These are phyloP conservation scores for Pteromalus puparum DNA, from an alignment of 1,140 invertebrate species.

Conservation along the genomic window DNA sequence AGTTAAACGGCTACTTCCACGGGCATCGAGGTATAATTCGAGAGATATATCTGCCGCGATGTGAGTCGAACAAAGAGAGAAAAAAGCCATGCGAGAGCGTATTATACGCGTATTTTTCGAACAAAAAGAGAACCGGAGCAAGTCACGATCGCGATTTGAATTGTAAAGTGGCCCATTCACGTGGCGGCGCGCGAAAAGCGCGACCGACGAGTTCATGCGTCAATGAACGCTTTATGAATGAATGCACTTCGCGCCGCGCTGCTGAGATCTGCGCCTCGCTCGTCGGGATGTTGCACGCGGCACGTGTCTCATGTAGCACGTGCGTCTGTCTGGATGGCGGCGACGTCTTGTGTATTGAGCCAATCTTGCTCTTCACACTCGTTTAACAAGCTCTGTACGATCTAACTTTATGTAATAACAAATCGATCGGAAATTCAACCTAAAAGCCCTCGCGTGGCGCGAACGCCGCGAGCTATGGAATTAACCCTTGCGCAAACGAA, in stretches of 20 bases:
- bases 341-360: neutral
- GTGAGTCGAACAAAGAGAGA: neutral
- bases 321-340: neutral
- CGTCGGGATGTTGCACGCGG: neutral
- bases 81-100: neutral
- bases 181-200: constrained; percentile 14
- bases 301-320: neutral
- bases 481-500: no score
- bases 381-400: neutral
- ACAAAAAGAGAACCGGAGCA: constrained; percentile 1
- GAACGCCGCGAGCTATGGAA: no score
- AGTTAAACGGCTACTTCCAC: neutral
- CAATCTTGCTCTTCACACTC: neutral
- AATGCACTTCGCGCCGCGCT: neutral
- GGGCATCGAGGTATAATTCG: no score
- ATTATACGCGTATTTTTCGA: neutral
- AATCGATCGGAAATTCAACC: no score
- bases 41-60: no score
- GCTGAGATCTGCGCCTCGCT: no score
- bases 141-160: constrained; percentile 27
- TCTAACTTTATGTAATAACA: no score
- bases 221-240: constrained; percentile 14
- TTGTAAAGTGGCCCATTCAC: constrained; percentile 43
- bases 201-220: neutral
- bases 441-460: no score